Evolutionary conservation across 2,797 vertebrate species (phyloP).

Genomic region (Champsocephalus esox): DNA sequence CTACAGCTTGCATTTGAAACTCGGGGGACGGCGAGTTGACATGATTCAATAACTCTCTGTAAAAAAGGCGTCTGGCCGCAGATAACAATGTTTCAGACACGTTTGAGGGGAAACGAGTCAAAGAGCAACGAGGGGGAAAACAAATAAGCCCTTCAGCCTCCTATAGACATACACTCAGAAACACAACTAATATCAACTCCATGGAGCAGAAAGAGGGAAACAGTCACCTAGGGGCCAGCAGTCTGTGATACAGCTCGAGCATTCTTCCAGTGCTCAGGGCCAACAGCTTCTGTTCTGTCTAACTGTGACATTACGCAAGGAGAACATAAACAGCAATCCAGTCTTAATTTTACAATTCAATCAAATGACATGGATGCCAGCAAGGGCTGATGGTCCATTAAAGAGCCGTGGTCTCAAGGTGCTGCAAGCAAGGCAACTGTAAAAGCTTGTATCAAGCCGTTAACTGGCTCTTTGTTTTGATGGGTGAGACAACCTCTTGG

Average conservation of each 20-base stretch:
- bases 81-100: constrained; percentile 80
- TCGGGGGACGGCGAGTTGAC: constrained; percentile 76
- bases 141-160: constrained; percentile 77
- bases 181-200: constrained; percentile 70
- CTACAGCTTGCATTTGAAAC: constrained; percentile 82
- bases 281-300: constrained; percentile 59
- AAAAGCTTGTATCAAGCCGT: constrained; percentile 36
- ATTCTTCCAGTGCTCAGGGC: constrained; percentile 62
- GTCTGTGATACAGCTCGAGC: constrained; percentile 56
- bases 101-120: constrained; percentile 76
- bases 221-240: constrained; percentile 65
- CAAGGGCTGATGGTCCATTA: constrained; percentile 56
- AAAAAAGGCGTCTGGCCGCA: constrained; percentile 75
- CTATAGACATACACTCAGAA: constrained; percentile 67
- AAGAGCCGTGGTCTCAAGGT: constrained; percentile 53
- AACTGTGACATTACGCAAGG: constrained; percentile 67
- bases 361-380: constrained; percentile 65
- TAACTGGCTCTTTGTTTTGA: constrained; percentile 56
- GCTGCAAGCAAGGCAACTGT: constrained; percentile 40
- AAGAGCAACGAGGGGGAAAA: constrained; percentile 79
- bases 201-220: constrained; percentile 69
- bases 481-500: constrained; percentile 33
- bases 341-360: constrained; percentile 63
- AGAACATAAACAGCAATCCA: constrained; percentile 65
- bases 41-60: constrained; percentile 82